Conservation (phyloP, 2,113 vertebrate species). For the Vicugna pacos region DNA sequence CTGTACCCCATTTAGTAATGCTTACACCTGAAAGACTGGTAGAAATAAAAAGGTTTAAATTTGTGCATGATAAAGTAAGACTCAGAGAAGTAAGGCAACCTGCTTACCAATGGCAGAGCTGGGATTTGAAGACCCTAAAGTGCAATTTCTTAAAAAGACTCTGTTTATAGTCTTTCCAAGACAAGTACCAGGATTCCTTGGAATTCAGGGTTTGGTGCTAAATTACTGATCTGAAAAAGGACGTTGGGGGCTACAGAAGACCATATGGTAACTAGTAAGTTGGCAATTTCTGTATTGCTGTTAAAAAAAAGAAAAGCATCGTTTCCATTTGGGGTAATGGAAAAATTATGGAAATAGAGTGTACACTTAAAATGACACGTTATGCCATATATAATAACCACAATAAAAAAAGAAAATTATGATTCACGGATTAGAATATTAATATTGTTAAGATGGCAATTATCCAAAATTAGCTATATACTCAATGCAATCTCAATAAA, state of each 20-base stretch:
- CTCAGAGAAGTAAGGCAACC: background rate
- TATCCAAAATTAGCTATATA: background rate
- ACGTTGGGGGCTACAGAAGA: background rate
- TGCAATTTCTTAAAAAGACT: background rate
- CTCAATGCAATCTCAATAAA: background rate
- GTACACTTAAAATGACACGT: background rate
- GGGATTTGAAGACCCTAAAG: background rate
- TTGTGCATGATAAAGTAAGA: background rate
- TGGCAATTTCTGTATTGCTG: constrained; percentile 7
- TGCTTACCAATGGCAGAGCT: background rate
- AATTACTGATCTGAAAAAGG: background rate
- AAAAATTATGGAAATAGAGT: background rate
- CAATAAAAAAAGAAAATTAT: background rate
- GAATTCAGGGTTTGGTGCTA: background rate
- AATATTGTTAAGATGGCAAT: background rate
- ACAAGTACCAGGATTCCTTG: background rate
- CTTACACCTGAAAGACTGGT: background rate
- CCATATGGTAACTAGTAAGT: background rate
- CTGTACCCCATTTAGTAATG: background rate
- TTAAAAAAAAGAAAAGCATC: background rate
- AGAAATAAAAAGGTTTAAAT: background rate
- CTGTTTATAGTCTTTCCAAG: background rate
- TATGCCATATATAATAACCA: background rate
- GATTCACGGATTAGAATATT: background rate
- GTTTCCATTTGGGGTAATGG: background rate